Percentiles rank a stretch among this genome's conserved stretches.
Conservation (phyloP, 2,888 invertebrate species). For the Calephelis perditalis region DNA sequence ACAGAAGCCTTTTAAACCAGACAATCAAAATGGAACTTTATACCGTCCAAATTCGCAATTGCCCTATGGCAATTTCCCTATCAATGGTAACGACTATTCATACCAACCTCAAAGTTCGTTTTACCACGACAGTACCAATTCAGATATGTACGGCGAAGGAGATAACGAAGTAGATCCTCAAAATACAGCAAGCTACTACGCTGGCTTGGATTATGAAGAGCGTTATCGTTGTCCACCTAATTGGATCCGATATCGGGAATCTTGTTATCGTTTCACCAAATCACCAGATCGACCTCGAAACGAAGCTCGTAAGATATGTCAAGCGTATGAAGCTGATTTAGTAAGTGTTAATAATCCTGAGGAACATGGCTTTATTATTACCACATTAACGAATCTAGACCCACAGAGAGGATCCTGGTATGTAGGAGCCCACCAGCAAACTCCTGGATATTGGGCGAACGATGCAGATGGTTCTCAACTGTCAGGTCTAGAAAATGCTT, state of each 20-base stretch:
- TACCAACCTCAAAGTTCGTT: constrained; percentile 59
- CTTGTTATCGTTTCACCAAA: constrained; percentile 94
- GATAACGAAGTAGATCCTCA: constrained; percentile 62
- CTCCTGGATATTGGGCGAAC: constrained; percentile 88
- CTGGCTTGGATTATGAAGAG: constrained; percentile 64
- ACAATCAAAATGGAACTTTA: constrained; percentile 45
- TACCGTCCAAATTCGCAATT: constrained; percentile 57
- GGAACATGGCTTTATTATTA: constrained; percentile 92
- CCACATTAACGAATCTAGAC: constrained; percentile 89
- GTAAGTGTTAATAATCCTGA: constrained; percentile 88
- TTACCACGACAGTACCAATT: constrained; percentile 53
- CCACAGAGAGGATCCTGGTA: constrained; percentile 93
- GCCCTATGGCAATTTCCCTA: constrained; percentile 64
- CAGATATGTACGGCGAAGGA: constrained; percentile 51
- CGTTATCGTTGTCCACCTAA: constrained; percentile 86
- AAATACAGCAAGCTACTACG: constrained; percentile 58
- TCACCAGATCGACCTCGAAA: constrained; percentile 88
- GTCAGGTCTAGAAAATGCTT: constrained; percentile 88
- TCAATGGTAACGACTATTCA: constrained; percentile 55
- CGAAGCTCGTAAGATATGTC: constrained; percentile 90
- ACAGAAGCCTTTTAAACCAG: constrained; percentile 46
- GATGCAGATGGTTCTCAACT: constrained; percentile 89
- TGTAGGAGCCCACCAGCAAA: constrained; percentile 86
- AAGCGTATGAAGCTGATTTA: constrained; percentile 89
- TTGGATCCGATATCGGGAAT: constrained; percentile 89